phyloP scores from a whole-genome alignment of 2,888 invertebrate genomes.

The Drosophila macrospina region DNA sequence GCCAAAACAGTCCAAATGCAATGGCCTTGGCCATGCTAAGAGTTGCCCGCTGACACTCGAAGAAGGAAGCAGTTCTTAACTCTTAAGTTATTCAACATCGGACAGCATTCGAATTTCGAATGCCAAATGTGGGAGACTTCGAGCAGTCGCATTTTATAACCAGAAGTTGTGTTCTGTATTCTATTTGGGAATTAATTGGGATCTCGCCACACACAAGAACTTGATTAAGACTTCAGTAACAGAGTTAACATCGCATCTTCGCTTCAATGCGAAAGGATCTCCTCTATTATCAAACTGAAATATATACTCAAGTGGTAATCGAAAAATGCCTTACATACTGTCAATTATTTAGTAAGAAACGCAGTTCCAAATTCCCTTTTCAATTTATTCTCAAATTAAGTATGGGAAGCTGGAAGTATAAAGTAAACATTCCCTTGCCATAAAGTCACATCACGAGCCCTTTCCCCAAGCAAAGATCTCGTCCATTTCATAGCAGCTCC shows the following conservation, averaged over 20 bases:
- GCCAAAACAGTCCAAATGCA: slow-evolving; percentile 50
- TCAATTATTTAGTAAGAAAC: not conserved
- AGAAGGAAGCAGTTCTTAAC: slow-evolving; percentile 2
- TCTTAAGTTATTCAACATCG: slow-evolving; percentile 8
- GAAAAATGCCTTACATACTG: too few relatives aligned
- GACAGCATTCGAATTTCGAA: not conserved
- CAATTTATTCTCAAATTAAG: not conserved
- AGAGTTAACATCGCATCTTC: too few relatives aligned
- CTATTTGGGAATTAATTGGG: too few relatives aligned
- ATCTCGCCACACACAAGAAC: too few relatives aligned
- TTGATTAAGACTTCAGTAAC: too few relatives aligned
- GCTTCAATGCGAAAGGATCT: too few relatives aligned
- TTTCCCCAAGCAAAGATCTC: not conserved
- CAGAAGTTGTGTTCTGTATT: too few relatives aligned
- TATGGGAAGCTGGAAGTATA: not conserved
- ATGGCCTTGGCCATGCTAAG: slow-evolving; percentile 3
- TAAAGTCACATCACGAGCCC: not conserved
- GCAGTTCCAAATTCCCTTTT: not conserved
- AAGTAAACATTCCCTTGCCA: not conserved
- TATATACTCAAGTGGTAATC: too few relatives aligned
- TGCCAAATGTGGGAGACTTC: not conserved
- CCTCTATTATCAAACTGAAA: too few relatives aligned
- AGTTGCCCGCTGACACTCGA: not conserved
- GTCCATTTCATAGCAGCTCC: not conserved
- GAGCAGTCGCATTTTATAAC: too few relatives aligned